Conservation (phyloP, 2,888 invertebrate genomes). For the Rhynchonema sp. region DNA sequence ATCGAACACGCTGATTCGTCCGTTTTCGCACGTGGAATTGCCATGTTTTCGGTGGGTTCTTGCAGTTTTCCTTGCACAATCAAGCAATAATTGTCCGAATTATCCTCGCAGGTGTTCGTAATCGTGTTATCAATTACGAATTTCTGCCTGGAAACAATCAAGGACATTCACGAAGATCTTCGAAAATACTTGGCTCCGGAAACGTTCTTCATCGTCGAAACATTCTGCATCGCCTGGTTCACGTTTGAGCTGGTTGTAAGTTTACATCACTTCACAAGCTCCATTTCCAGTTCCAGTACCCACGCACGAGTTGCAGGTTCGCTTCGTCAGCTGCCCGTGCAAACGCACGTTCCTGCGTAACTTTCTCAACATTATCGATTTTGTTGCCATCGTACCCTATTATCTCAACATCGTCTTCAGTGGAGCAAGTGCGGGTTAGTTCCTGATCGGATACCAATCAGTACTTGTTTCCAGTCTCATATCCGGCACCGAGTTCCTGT, state of each 20-base stretch:
- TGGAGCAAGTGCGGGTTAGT: not conserved
- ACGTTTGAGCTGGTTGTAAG: too few relatives aligned
- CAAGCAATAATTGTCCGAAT: too few relatives aligned
- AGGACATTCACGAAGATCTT: not conserved
- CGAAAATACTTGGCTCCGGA: not conserved
- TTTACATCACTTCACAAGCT: too few relatives aligned
- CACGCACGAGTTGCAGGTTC: not conserved
- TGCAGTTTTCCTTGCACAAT: too few relatives aligned
- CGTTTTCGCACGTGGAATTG: constrained; percentile 28
- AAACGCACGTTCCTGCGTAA: constrained; percentile 8
- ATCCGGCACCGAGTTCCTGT: too few relatives aligned
- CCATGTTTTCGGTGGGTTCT: constrained; percentile 30
- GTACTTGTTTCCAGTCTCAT: too few relatives aligned
- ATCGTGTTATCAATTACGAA: constrained; percentile 33
- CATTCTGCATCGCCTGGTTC: constrained; percentile 1
- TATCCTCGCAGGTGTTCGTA: too few relatives aligned
- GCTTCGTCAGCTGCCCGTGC: not conserved
- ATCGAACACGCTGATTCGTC: constrained; percentile 34
- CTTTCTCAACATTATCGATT: not conserved
- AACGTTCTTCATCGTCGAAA: not conserved
- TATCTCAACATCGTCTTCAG: not conserved
- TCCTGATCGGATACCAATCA: too few relatives aligned
- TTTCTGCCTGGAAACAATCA: constrained; percentile 36
- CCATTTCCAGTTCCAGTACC: too few relatives aligned
- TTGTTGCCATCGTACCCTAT: not conserved